These are phyloP conservation scores for Synergus gifuensis DNA, from an alignment of 2,888 invertebrate genomes.

Conservation along the genomic window DNA sequence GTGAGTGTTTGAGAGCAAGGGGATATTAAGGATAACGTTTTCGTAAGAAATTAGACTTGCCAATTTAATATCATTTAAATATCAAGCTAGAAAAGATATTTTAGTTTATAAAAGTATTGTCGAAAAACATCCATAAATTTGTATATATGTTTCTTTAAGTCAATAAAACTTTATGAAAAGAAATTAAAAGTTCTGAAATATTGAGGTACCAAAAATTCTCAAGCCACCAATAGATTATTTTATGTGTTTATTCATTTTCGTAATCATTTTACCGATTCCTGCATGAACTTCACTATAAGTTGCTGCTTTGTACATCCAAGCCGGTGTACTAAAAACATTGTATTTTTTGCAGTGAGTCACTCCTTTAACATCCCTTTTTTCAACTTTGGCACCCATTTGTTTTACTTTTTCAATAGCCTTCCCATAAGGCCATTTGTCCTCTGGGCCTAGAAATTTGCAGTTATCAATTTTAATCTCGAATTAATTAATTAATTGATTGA, in stretches of 20 bases:
- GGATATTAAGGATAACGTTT: not conserved
- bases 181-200: conserved; percentile 37
- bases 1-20: not conserved
- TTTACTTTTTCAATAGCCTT: conserved; percentile 78
- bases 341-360: conserved; percentile 78
- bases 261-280: conserved; percentile 79
- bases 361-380: conserved; percentile 75
- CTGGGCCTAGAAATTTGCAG: conserved; percentile 63
- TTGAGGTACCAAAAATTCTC: not conserved
- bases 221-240: not conserved
- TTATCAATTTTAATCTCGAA: not conserved
- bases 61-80: not conserved
- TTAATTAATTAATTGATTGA: not conserved
- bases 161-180: conserved; percentile 43
- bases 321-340: conserved; percentile 80
- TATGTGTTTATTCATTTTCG: conserved; percentile 59
- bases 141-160: conserved; percentile 15
- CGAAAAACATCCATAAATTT: conserved; percentile 3
- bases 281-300: conserved; percentile 78
- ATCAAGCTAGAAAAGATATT: not conserved
- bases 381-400: conserved; percentile 78
- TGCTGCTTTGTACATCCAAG: conserved; percentile 79
- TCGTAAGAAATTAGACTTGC: not conserved
- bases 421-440: conserved; percentile 78
- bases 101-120: not conserved